Evolutionary conservation across 2,113 vertebrate genomes (phyloP).

Genomic region (Gobiocypris rarus): DNA sequence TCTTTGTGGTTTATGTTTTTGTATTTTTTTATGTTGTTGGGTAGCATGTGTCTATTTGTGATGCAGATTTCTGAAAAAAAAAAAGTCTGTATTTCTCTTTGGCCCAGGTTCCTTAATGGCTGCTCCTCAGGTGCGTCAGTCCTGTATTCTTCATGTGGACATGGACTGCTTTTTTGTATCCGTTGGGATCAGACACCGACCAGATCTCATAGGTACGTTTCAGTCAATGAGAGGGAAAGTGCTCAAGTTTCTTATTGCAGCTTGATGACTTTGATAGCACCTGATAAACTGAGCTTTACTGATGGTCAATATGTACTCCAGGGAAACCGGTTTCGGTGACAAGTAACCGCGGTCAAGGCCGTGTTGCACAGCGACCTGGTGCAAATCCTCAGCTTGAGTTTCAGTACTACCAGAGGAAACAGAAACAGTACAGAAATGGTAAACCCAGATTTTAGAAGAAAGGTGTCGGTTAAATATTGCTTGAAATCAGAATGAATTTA

Average conservation of each 20-base stretch:
- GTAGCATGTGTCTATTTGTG: neutral
- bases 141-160: conserved; percentile 96
- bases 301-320: conserved; percentile 60
- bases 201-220: conserved; percentile 89
- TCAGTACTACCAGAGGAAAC: conserved; percentile 90
- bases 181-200: conserved; percentile 91
- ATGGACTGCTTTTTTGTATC: conserved; percentile 99
- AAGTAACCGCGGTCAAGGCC: conserved; percentile 89
- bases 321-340: conserved; percentile 96
- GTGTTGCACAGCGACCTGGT: conserved; percentile 81
- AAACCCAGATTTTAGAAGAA: conserved; percentile 45
- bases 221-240: neutral
- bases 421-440: conserved; percentile 82
- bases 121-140: conserved; percentile 67
- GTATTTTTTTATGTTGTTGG: neutral
- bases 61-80: neutral
- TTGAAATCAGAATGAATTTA: neutral
- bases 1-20: neutral
- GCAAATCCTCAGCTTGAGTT: conserved; percentile 87
- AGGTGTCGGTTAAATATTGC: neutral
- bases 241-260: neutral
- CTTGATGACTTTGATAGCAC: neutral
- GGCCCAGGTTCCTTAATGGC: conserved; percentile 42
- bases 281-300: neutral
- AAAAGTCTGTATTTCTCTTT: neutral